A percentile compares a stretch with the other conserved stretches of the same genome.
These are phyloP conservation scores for Lutjanus erythropterus DNA, from an alignment of 2,113 vertebrate species.

Conservation along the genomic window DNA sequence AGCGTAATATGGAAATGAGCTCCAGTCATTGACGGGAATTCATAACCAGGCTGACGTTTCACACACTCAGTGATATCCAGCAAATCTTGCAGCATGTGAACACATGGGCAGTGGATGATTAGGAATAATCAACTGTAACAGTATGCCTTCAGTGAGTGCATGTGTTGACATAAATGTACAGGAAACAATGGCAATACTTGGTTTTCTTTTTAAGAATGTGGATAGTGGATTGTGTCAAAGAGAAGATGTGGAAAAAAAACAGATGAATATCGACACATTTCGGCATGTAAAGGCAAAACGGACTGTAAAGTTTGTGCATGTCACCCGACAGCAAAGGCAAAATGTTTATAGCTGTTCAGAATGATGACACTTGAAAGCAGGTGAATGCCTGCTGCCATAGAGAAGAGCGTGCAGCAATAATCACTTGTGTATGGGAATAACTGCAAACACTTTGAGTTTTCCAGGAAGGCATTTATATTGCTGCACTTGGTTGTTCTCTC, in stretches of 20 bases:
- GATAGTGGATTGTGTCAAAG: too few relatives aligned
- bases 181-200: neutral
- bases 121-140: slow-evolving; percentile 39
- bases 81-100: slow-evolving; percentile 26
- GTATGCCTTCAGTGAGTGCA: slow-evolving; percentile 3
- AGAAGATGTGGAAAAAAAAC: too few relatives aligned
- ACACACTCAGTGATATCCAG: slow-evolving; percentile 32
- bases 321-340: neutral
- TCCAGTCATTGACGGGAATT: slow-evolving; percentile 68
- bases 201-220: neutral
- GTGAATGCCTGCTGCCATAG: neutral
- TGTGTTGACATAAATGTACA: neutral
- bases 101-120: slow-evolving; percentile 15
- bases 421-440: too few relatives aligned
- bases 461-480: too few relatives aligned
- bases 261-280: too few relatives aligned
- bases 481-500: too few relatives aligned
- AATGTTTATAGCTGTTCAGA: neutral
- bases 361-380: neutral
- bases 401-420: neutral
- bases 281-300: too few relatives aligned
- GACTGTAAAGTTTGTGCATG: too few relatives aligned
- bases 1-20: slow-evolving; percentile 70
- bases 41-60: slow-evolving; percentile 61
- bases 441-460: too few relatives aligned